A percentile compares a stretch with the other conserved stretches of the same genome.
These are phyloP conservation scores for Drosophila anomelani DNA, from an alignment of 2,888 invertebrate genomes.

Conservation along the genomic window DNA sequence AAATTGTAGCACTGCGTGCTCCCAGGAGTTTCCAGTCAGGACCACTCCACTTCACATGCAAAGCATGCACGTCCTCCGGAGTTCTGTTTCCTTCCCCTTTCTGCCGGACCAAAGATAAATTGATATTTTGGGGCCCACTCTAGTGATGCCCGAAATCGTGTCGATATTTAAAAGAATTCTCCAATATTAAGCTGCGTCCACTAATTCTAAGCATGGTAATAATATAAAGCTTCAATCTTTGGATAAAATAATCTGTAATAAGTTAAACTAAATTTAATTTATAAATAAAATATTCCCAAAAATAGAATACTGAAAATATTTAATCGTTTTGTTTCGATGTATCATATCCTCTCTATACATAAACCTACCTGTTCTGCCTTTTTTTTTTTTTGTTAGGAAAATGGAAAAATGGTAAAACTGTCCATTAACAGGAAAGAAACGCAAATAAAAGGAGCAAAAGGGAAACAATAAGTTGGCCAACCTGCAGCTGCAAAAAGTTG, in stretches of 20 bases:
- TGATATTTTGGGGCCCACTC: conserved; percentile 48
- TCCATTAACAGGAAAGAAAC: conserved; percentile 52
- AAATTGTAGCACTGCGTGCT: conserved; percentile 72
- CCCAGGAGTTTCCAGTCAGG: conserved; percentile 27
- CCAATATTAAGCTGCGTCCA: too few species aligned
- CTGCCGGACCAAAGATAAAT: conserved; percentile 46
- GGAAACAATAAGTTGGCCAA: conserved; percentile 38
- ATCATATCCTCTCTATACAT: background rate
- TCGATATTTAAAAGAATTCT: conserved; percentile 1
- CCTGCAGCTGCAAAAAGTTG: conserved; percentile 30
- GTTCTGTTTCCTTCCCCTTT: conserved; percentile 14
- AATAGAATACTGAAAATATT: background rate
- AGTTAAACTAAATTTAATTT: background rate
- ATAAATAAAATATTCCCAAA: background rate
- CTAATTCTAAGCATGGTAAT: background rate
- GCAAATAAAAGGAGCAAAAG: conserved; percentile 18
- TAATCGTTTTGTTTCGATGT: background rate
- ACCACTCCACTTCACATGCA: conserved; percentile 48
- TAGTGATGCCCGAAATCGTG: conserved; percentile 8
- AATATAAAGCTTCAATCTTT: background rate
- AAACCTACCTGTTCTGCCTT: conserved; percentile 9
- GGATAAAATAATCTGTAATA: background rate
- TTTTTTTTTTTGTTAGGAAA: conserved; percentile 46
- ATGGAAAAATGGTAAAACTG: conserved; percentile 65
- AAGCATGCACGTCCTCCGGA: conserved; percentile 46